Percentiles rank a stretch among this genome's conserved stretches.
These are phyloP conservation scores for Drosophila teissieri DNA, from an alignment of 1,140 invertebrate species.

Conservation along the genomic window DNA sequence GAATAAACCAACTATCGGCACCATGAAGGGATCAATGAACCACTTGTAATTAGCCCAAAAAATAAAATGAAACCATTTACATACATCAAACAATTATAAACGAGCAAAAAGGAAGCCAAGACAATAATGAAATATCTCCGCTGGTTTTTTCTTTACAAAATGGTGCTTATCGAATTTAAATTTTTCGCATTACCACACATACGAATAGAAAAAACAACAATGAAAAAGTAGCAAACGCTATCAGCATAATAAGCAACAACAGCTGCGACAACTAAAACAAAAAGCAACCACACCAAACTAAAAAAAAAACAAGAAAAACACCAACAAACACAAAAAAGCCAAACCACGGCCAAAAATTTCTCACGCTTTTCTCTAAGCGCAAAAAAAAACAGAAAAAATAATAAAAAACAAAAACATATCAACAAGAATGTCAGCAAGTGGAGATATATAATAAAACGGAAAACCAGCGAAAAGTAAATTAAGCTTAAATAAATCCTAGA, in stretches of 20 bases:
- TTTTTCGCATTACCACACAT: slow-evolving; percentile 60
- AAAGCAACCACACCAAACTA: slow-evolving; percentile 49
- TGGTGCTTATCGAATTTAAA: slow-evolving; percentile 75
- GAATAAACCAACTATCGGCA: background rate
- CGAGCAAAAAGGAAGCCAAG: slow-evolving; percentile 31
- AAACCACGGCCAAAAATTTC: slow-evolving; percentile 80
- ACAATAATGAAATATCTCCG: slow-evolving; percentile 44
- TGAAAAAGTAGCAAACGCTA: slow-evolving; percentile 62
- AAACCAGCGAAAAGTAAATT: background rate
- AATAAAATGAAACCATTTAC: slow-evolving; percentile 23
- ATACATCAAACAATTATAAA: slow-evolving; percentile 24
- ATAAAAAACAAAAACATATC: slow-evolving; percentile 30
- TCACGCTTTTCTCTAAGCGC: slow-evolving; percentile 72
- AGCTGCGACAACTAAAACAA: slow-evolving; percentile 54
- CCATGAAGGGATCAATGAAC: slow-evolving; percentile 20
- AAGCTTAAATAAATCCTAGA: background rate
- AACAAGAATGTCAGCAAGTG: slow-evolving; percentile 23
- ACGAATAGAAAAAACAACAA: slow-evolving; percentile 43
- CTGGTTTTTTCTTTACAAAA: slow-evolving; percentile 34
- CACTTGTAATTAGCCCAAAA: slow-evolving; percentile 20
- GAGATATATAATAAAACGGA: slow-evolving; percentile 23
- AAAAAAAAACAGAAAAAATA: slow-evolving; percentile 26
- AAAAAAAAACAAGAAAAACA: slow-evolving; percentile 58
- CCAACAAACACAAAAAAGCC: slow-evolving; percentile 52
- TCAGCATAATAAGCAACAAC: slow-evolving; percentile 73